Conservation (phyloP, 2,888 invertebrate genomes). For the Graphium colonna region DNA sequence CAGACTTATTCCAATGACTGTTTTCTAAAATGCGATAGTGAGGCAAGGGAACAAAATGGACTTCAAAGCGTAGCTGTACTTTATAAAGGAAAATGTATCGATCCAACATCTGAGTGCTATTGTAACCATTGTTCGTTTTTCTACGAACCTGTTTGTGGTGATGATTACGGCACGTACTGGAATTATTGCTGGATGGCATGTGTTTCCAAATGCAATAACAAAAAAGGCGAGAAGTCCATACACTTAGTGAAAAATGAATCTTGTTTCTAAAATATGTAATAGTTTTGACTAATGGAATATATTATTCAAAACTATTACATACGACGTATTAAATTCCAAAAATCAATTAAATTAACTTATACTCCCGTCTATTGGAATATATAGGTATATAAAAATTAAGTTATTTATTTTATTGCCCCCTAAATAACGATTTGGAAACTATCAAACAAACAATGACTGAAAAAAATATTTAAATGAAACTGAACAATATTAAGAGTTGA, state of each 20-base stretch:
- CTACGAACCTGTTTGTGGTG: conserved; percentile 39
- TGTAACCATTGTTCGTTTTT: conserved; percentile 29
- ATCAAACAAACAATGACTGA: too few relatives aligned
- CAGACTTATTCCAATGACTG: conserved; percentile 40
- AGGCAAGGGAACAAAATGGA: conserved; percentile 18
- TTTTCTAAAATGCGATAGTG: conserved; percentile 35
- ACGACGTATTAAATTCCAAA: too few relatives aligned
- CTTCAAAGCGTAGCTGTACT: conserved; percentile 23
- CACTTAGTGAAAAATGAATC: conserved; percentile 20
- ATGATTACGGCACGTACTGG: conserved; percentile 36
- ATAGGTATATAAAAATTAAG: too few relatives aligned
- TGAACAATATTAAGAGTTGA: too few relatives aligned
- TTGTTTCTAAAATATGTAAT: conserved; percentile 27
- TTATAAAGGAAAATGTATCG: conserved; percentile 31
- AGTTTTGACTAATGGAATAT: too few relatives aligned
- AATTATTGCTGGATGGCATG: conserved; percentile 41
- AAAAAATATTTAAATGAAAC: too few relatives aligned
- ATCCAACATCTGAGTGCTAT: conserved; percentile 16
- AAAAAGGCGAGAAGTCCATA: conserved; percentile 5
- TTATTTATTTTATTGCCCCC: too few relatives aligned
- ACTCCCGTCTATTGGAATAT: too few relatives aligned
- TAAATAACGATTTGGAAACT: too few relatives aligned
- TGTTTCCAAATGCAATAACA: conserved; percentile 30
- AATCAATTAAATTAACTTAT: too few relatives aligned
- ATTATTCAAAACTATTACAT: too few relatives aligned